Evolutionary conservation across 2,888 invertebrate genomes (phyloP), one percentile per base, ranked within the genome.

Genomic region (Tetragonisca angustula): DNA sequence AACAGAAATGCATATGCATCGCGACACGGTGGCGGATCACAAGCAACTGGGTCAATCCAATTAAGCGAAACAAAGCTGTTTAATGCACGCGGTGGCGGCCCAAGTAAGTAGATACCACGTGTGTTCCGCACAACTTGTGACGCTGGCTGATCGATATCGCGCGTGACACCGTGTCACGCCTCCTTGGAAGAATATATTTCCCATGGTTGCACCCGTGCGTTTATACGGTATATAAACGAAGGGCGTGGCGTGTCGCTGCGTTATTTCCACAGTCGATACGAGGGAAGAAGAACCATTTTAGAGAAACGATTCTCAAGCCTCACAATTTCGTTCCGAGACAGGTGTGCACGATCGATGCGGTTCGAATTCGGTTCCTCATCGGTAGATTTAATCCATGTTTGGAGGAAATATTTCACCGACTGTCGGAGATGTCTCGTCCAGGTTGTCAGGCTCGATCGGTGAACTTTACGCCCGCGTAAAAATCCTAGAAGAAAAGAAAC

Each of bases 1-100:
- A 67, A 52, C 50, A 11, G 4, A 59, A 49, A 81, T 84, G 82
- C 86, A 84, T 85, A 89, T 90, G 85, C 85, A 87, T 88, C 80
- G 86, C 72, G 74, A 83, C 78, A 81, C 54, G 70, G 62, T 61
- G 72, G 2, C 36, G 74, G 77, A 85, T 88, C 84, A 69, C 59
- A 61, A 43, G 68, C 81, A 91, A 90, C 87, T 88, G 73, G 87
- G 88, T 86, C 88, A 76, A 87, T 71, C 87, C 88, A 89, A 90
- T 91, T 90, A 88, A 86, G 84, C 79, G 87, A 88, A 88, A 91
- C 87, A 90, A 88, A 89, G 85, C 85, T 89, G 83, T 90, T 90
- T 87, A 88, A 83, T 87, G 79, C 78, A 76, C 74, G 76, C 83
- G 83, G 71, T n/a, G 62, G 52, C 76, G 52, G 21, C 43, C 43